phyloP scores from a whole-genome alignment of 2,797 vertebrate species.

The Hirundo rustica region DNA sequence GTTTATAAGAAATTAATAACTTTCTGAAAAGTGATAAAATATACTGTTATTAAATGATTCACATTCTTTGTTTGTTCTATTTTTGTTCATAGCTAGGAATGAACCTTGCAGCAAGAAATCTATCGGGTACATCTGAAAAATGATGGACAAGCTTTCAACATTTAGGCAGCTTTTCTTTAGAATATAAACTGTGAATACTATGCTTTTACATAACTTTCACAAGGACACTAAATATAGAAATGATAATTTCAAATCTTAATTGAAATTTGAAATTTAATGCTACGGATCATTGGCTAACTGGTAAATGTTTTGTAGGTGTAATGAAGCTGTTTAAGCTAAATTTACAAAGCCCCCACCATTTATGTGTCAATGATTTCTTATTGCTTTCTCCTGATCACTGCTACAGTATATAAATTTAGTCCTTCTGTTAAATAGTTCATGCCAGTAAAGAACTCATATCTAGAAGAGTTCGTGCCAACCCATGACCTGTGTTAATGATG shows the following conservation, averaged over 20 bases:
- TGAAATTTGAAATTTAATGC: constrained; percentile 7
- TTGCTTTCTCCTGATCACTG: not conserved
- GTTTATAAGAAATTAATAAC: not conserved
- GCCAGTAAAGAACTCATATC: not conserved
- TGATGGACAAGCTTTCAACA: not conserved
- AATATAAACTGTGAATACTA: not conserved
- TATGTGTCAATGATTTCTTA: not conserved
- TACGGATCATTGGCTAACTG: not conserved
- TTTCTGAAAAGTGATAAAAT: not conserved
- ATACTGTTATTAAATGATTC: not conserved
- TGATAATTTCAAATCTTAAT: not conserved
- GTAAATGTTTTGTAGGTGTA: not conserved
- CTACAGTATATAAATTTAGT: not conserved
- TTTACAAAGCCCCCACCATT: not conserved
- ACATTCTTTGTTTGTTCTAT: not conserved
- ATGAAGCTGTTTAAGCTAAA: not conserved
- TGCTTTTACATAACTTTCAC: not conserved
- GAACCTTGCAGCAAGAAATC: not conserved
- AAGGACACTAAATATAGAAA: not conserved
- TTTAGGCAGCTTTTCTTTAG: not conserved
- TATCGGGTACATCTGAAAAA: not conserved
- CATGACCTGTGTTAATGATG: not conserved
- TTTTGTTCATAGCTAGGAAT: not conserved
- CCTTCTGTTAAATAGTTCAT: not conserved
- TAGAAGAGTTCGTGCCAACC: not conserved